Evolutionary conservation across 2,797 vertebrate species (phyloP), one percentile per base, ranked within the genome.

Genomic region (Eulemur coronatus): DNA sequence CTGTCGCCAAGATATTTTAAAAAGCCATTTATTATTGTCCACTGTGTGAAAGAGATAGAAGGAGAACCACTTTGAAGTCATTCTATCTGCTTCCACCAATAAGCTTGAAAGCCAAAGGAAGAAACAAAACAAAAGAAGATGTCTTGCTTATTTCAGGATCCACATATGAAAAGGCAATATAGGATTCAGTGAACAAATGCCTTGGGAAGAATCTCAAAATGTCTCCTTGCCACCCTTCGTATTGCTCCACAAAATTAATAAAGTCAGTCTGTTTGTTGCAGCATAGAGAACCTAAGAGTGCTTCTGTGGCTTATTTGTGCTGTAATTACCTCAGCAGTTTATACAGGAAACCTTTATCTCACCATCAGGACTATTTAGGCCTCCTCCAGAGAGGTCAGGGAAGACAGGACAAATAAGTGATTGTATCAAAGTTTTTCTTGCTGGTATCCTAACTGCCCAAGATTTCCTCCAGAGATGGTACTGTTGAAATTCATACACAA

Each of bases 91-190:
- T 96, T 93, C 57, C 30, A 89, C 78, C 81, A 86, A 63, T 76
- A 82, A 92, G 30, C 63, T 92, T 96, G 63, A 97, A 85, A 92
- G 63, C 15, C 79, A 89, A 50, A 91, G 33, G 22, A 18, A 30
- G 80, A 72, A 80, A 76, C 38, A 78, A 89, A 67, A 52, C 9
- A 20, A 52, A 76, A 87, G 89, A 96, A 61, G 50, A 88, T 85
- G 89, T 20, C 70, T 90, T 79, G 43, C 88, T 92, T 94, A 95
- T 96, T 97, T 97, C 69, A 92, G 85, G 46, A 96, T 93, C 72
- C 33, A 48, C n/a, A 41, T 95, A 61, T 87, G 78, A 88, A 85
- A 93, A 96, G 38, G 52, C 81, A 89, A 35, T 95, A 82, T 80
- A 96, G 38, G 75, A 97, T 82, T 95, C 73, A 91, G 81, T 73